Evolutionary conservation across 2,113 vertebrate genomes (phyloP).

Genomic region (Spea bombifrons): DNA sequence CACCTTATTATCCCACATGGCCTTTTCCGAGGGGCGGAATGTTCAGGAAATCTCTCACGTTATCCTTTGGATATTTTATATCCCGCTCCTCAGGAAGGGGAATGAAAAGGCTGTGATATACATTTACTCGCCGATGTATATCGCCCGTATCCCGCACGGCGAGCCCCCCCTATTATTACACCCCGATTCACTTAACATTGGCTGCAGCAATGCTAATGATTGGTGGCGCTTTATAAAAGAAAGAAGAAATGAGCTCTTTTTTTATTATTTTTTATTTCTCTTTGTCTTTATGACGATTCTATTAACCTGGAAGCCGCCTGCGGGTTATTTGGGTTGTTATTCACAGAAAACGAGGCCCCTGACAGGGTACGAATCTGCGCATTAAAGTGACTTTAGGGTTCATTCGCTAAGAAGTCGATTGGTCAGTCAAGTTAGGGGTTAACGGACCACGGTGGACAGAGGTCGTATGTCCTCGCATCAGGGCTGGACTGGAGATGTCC

Average conservation of each 20-base stretch:
- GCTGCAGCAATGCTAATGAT: slow-evolving; percentile 23
- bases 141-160: background rate
- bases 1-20: slow-evolving; percentile 57
- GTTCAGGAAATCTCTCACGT: slow-evolving; percentile 36
- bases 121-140: slow-evolving; percentile 60
- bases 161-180: slow-evolving; percentile 32
- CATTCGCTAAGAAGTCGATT: too few relatives aligned
- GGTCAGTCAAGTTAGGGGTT: too few relatives aligned
- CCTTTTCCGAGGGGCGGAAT: slow-evolving; percentile 52
- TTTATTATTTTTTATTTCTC: background rate
- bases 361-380: too few relatives aligned
- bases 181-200: slow-evolving; percentile 26
- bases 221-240: slow-evolving; percentile 14
- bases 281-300: too few relatives aligned
- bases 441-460: too few relatives aligned
- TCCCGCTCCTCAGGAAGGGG: slow-evolving; percentile 54
- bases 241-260: slow-evolving; percentile 22
- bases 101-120: slow-evolving; percentile 52
- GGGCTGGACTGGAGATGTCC: too few relatives aligned
- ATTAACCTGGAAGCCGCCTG: background rate
- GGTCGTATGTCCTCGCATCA: too few relatives aligned
- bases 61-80: slow-evolving; percentile 55
- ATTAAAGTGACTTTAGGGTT: too few relatives aligned
- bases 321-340: background rate
- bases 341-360: too few relatives aligned